Conservation (phyloP, 1,140 invertebrate genomes). For the Caenorhabditis brenneri region DNA sequence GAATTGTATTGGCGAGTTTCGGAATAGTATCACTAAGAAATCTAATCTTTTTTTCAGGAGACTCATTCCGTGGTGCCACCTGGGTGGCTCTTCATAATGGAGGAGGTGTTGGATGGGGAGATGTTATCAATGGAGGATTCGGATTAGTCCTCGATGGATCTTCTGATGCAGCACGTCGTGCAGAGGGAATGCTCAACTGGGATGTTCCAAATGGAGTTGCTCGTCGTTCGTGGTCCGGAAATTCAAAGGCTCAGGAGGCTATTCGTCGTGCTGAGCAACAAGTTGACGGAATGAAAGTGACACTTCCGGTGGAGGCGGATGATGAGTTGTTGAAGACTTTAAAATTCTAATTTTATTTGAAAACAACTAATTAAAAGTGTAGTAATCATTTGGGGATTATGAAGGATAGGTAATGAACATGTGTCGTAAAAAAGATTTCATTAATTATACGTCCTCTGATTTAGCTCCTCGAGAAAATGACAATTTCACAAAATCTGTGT, state of each 20-base stretch:
- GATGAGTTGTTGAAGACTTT: conserved; percentile 49
- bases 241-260: conserved; percentile 62
- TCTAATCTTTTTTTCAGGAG: not conserved
- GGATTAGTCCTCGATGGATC: conserved; percentile 78
- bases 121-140: conserved; percentile 79
- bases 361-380: too few relatives aligned
- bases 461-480: too few relatives aligned
- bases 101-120: conserved; percentile 79
- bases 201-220: conserved; percentile 78
- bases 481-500: too few relatives aligned
- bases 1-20: conserved; percentile 76
- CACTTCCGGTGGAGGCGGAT: conserved; percentile 62
- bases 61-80: conserved; percentile 76
- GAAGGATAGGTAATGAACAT: too few relatives aligned
- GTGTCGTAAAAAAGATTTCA: too few relatives aligned
- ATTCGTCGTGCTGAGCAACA: conserved; percentile 61
- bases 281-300: conserved; percentile 58
- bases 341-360: not conserved
- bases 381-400: too few relatives aligned
- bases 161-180: conserved; percentile 73
- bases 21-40: not conserved
- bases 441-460: too few relatives aligned
- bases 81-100: conserved; percentile 80
- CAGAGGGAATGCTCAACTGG: conserved; percentile 76
- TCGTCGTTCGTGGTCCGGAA: conserved; percentile 64